Evolutionary conservation across 2,888 invertebrate species (phyloP).

Genomic region (Hirtodrosophila cameraria): DNA sequence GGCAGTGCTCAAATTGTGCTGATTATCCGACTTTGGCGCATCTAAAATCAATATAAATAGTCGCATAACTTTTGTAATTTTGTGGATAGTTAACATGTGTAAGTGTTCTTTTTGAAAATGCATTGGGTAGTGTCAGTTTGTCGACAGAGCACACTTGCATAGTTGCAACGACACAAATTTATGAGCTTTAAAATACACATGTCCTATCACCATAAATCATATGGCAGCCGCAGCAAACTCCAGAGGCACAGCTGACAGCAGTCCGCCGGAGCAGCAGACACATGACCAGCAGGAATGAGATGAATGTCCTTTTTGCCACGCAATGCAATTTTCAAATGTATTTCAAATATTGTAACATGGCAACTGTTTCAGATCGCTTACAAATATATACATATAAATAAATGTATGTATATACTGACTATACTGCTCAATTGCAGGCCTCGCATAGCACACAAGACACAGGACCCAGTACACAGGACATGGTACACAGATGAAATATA

Average conservation of each 20-base stretch:
- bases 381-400: neutral
- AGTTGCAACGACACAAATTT: conserved; percentile 73
- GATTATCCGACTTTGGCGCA: conserved; percentile 1
- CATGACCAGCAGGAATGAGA: conserved; percentile 33
- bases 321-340: conserved; percentile 72
- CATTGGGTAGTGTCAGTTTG: conserved; percentile 24
- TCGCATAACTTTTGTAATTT: neutral
- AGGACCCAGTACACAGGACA: no score
- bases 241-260: conserved; percentile 39
- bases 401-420: conserved; percentile 9
- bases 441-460: no score
- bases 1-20: conserved; percentile 9
- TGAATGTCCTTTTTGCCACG: conserved; percentile 52
- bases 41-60: conserved; percentile 8
- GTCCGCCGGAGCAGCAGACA: conserved; percentile 6
- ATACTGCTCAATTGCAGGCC: neutral
- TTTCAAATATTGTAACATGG: conserved; percentile 64
- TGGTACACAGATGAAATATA: conserved; percentile 26
- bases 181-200: conserved; percentile 81
- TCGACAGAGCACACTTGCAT: conserved; percentile 39
- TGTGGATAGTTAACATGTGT: neutral
- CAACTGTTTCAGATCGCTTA: conserved; percentile 61
- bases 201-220: conserved; percentile 81
- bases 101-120: neutral
- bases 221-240: conserved; percentile 32